Conservation (phyloP, 2,797 vertebrate genomes). For the Sardinella longiceps region DNA sequence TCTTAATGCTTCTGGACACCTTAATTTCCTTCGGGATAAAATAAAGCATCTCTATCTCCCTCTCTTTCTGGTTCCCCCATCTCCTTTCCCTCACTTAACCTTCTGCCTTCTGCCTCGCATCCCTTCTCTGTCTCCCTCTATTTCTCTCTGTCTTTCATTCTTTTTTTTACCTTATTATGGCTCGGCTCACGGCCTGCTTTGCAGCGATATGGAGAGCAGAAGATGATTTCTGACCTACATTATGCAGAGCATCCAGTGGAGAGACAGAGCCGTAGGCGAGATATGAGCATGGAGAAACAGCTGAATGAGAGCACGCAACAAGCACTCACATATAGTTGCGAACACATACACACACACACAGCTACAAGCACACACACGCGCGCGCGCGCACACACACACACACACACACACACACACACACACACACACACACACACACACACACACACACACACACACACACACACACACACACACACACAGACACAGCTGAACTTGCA, state of each 20-base stretch:
- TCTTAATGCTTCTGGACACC: too few species aligned
- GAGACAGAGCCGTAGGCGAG: not conserved
- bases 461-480: not conserved
- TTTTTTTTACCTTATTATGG: not conserved
- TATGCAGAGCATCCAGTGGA: not conserved
- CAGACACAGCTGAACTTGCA: not conserved
- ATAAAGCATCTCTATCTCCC: not conserved
- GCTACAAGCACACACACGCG: not conserved
- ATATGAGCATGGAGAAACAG: not conserved
- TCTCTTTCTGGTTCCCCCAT: not conserved
- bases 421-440: not conserved
- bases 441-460: not conserved
- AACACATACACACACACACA: not conserved
- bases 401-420: not conserved
- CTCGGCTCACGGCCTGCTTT: not conserved
- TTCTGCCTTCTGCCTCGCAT: not conserved
- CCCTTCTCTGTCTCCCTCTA: not conserved
- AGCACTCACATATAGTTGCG: too few species aligned
- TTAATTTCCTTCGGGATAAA: too few species aligned
- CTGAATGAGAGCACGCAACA: conserved; percentile 1
- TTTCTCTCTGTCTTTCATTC: not conserved
- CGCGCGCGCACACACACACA: not conserved
- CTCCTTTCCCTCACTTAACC: not conserved
- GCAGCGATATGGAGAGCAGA: not conserved
- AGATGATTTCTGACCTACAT: conserved; percentile 4